Evolutionary conservation across 1,140 invertebrate species (phyloP), one percentile per base, ranked within the genome.

Genomic region (Tetramorium alpestre): DNA sequence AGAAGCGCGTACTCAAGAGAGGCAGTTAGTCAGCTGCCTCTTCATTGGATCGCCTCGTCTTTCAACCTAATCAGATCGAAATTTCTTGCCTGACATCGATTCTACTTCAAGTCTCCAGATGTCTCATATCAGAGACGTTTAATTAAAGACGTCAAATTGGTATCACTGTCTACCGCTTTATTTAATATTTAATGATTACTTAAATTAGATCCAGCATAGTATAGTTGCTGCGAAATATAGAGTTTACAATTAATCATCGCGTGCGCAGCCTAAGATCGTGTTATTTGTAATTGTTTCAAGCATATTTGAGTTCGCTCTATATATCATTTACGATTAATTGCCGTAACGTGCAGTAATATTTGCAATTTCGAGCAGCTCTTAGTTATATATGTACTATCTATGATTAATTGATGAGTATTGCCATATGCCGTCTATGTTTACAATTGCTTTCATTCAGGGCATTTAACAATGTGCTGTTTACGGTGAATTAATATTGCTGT

Each of bases 1-100:
- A 87, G 72, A 73, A 86, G 88, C 87, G 86, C 85, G 56, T n/a
- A 86, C 62, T 76, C 25, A 47, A 67, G 33, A 56, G 76, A 69
- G 54, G 41, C 41, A 85, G 44, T 51, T 54, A 49, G 54, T 38
- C 69, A 77, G 67, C 76, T 85, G 81, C 38, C 76, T 81, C 80
- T 82, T 72, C 64, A 86, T 49, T 33, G 72, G 72, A 82, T 44
- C 69, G 54, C 70, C 69, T 60, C 54, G 25, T 51, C 28, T 75
- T 80, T 77, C 47, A 49, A 44, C 28, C 16, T 64, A 56, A 85
- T 56, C 69, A 44, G n/a, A 38, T 62, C 38, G 54, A 49, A 86
- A 56, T 81, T 69, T 81, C 47, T 33, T 47, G 56, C 38, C n/a
- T 25, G 16, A 28, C 47, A 80, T 28, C 58, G 41, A 64, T 62